These are phyloP conservation scores for Plagiodera versicolora DNA, from an alignment of 2,888 invertebrate genomes.

Conservation along the genomic window DNA sequence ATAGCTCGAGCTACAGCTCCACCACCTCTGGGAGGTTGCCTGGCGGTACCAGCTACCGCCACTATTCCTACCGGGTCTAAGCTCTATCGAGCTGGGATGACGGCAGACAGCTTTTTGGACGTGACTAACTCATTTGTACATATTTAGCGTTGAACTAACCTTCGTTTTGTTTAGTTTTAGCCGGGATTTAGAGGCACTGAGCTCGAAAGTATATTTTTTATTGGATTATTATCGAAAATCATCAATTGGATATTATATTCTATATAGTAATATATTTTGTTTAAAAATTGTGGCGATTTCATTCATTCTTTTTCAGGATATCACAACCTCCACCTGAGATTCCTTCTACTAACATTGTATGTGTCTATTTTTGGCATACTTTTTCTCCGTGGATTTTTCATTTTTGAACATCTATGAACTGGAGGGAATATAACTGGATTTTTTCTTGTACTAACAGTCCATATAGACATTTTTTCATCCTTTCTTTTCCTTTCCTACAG, in stretches of 20 bases:
- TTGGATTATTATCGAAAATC: neutral
- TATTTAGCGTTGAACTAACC: too few relatives aligned
- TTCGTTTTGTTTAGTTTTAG: neutral
- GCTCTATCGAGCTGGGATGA: conserved; percentile 26
- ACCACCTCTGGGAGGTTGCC: conserved; percentile 79
- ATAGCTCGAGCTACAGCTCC: conserved; percentile 76
- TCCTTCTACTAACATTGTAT: conserved; percentile 37
- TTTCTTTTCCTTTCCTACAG: conserved; percentile 37
- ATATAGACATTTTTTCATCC: conserved; percentile 17
- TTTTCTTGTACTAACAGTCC: conserved; percentile 29
- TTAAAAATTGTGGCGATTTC: conserved; percentile 6
- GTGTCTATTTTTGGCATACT: conserved; percentile 30
- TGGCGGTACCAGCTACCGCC: conserved; percentile 79
- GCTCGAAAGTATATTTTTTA: neutral
- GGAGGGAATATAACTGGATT: conserved; percentile 21
- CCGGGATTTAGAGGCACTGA: too few relatives aligned
- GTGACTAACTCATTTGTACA: neutral
- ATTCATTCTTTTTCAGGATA: conserved; percentile 15
- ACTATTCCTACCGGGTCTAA: conserved; percentile 87
- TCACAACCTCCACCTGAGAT: conserved; percentile 16
- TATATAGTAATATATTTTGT: conserved; percentile 21
- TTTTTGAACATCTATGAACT: conserved; percentile 19
- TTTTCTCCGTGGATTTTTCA: neutral
- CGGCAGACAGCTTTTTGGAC: neutral
- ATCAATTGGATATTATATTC: conserved; percentile 13